These are phyloP conservation scores for Empis livida DNA, from an alignment of 2,888 invertebrate species.

Conservation along the genomic window DNA sequence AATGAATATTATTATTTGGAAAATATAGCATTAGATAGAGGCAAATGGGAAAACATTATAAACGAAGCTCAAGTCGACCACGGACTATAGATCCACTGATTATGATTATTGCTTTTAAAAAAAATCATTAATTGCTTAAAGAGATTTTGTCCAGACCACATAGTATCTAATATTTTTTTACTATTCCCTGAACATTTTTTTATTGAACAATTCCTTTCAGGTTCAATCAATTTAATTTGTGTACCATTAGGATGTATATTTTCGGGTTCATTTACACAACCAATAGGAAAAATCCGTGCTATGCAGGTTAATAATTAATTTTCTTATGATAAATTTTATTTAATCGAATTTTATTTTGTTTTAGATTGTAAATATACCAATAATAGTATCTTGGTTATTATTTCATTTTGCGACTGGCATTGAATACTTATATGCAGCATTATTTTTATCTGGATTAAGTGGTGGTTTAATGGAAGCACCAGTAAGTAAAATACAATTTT, in stretches of 20 bases:
- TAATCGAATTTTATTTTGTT: conserved; percentile 4
- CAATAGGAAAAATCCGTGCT: conserved; percentile 55
- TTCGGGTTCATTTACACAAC: conserved; percentile 58
- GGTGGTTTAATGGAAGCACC: conserved; percentile 73
- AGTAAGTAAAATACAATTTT: conserved; percentile 38
- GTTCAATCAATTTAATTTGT: conserved; percentile 66
- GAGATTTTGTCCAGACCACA: too few species aligned
- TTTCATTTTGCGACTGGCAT: conserved; percentile 52
- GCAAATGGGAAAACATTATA: too few species aligned
- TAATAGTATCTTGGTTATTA: conserved; percentile 59
- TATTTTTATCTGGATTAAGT: conserved; percentile 58
- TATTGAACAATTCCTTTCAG: too few species aligned
- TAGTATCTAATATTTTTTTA: too few species aligned
- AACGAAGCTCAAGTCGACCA: too few species aligned
- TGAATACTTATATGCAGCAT: conserved; percentile 52
- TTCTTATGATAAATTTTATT: not conserved
- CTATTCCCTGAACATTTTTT: too few species aligned
- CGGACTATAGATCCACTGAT: too few species aligned
- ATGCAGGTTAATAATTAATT: conserved; percentile 45
- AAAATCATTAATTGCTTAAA: too few species aligned
- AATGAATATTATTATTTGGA: too few species aligned
- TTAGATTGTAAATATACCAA: conserved; percentile 53
- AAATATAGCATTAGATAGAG: too few species aligned
- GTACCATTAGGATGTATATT: conserved; percentile 67
- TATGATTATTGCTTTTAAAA: too few species aligned